Percentiles rank a stretch among this genome's conserved stretches.
Evolutionary conservation across 2,797 vertebrate genomes (phyloP).

Genomic region (Oryzias dopingdopingensis): DNA sequence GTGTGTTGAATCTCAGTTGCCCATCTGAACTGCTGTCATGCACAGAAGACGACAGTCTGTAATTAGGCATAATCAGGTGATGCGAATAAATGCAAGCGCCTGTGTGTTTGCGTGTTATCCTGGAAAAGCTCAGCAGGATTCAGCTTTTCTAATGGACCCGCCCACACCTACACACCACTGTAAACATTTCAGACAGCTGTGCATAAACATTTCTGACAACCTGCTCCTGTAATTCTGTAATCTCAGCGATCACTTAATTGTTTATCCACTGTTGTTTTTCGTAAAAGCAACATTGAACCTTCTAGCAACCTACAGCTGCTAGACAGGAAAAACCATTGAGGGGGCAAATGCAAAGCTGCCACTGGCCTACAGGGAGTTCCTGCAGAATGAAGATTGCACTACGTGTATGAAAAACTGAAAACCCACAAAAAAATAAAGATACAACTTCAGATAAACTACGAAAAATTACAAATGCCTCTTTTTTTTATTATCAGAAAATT

Average conservation of each 20-base stretch:
- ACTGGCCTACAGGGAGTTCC: constrained; percentile 38
- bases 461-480: too few species aligned
- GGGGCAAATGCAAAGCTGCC: constrained; percentile 45
- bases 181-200: constrained; percentile 2
- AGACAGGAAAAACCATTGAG: constrained; percentile 47
- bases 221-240: constrained; percentile 25
- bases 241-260: constrained; percentile 41
- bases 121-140: constrained; percentile 32
- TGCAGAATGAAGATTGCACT: constrained; percentile 7
- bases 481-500: too few species aligned
- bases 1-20: constrained; percentile 13
- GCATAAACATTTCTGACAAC: constrained; percentile 22
- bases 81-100: constrained; percentile 10
- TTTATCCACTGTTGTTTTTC: constrained; percentile 40
- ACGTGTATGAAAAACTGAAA: not conserved
- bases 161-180: not conserved
- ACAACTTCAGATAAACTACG: not conserved
- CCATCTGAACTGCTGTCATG: constrained; percentile 36
- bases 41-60: constrained; percentile 20
- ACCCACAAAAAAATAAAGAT: constrained; percentile 10
- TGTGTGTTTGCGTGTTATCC: constrained; percentile 18
- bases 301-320: constrained; percentile 51
- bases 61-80: constrained; percentile 52
- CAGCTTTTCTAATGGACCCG: constrained; percentile 25
- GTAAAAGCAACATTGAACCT: constrained; percentile 35